These are phyloP conservation scores for Montipora efflorescens DNA, from an alignment of 64 coral and sea anemone genomes.

Conservation along the genomic window DNA sequence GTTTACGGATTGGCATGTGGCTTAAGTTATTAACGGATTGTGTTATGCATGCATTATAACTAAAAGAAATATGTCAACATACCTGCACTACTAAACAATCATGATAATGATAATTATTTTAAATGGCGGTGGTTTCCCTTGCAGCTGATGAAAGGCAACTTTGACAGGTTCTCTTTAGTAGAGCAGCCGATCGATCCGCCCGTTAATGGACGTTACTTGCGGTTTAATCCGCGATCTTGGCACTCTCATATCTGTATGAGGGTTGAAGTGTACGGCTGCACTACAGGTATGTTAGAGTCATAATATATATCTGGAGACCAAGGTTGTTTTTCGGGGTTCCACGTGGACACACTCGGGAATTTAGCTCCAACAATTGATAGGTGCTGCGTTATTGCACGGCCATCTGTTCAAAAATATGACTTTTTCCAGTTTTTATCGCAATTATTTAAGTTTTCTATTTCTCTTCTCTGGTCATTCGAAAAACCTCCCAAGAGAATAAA, in stretches of 20 bases:
- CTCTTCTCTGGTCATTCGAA: too few relatives aligned
- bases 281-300: conserved; percentile 36
- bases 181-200: conserved; percentile 65
- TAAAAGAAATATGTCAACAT: not conserved
- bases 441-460: too few relatives aligned
- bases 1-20: too few relatives aligned
- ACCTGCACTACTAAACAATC: not conserved
- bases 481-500: too few relatives aligned
- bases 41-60: too few relatives aligned
- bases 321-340: not conserved
- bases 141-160: conserved; percentile 57
- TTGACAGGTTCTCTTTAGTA: conserved; percentile 34
- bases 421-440: not conserved
- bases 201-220: conserved; percentile 41
- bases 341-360: not conserved
- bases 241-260: conserved; percentile 69
- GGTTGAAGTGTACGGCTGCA: conserved; percentile 72
- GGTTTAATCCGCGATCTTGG: conserved; percentile 59
- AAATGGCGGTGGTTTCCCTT: not conserved
- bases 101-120: not conserved
- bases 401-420: not conserved
- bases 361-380: not conserved
- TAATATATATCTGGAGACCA: not conserved
- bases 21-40: too few relatives aligned
- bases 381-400: too few relatives aligned